These are phyloP conservation scores for Meles meles DNA, from an alignment of 2,113 vertebrate species.

Conservation along the genomic window DNA sequence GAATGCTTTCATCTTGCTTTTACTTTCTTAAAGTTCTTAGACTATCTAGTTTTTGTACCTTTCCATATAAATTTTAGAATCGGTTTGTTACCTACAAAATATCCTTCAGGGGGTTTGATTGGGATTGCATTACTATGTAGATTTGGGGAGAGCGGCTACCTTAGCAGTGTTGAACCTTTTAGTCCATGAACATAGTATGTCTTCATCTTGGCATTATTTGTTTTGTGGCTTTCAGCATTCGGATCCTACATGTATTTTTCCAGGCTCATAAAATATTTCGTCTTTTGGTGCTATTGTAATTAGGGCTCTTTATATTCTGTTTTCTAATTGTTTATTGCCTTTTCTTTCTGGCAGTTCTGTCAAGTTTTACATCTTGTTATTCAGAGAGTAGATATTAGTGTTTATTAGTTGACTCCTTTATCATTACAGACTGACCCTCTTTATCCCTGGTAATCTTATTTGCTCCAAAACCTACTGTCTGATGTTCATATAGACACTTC, in stretches of 20 bases:
- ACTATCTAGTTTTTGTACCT: neutral
- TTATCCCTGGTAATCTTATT: neutral
- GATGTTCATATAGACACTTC: neutral
- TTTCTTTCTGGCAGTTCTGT: neutral
- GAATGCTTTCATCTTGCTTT: neutral
- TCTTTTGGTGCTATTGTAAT: neutral
- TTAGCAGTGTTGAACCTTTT: neutral
- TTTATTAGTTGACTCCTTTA: neutral
- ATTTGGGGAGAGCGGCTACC: neutral
- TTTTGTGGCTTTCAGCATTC: neutral
- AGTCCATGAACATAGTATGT: rapidly evolving
- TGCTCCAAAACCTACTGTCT: neutral
- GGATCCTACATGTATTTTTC: neutral
- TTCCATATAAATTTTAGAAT: neutral
- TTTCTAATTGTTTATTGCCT: neutral
- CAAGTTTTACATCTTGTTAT: neutral
- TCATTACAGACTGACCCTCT: neutral
- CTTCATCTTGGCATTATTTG: neutral
- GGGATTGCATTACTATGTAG: neutral
- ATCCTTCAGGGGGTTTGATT: neutral
- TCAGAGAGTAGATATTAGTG: neutral
- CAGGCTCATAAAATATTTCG: neutral
- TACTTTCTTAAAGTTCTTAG: neutral
- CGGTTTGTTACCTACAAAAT: neutral
- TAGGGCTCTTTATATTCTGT: neutral